Conservation (phyloP, 1,140 invertebrate genomes). For the Heliconius nattereri region DNA sequence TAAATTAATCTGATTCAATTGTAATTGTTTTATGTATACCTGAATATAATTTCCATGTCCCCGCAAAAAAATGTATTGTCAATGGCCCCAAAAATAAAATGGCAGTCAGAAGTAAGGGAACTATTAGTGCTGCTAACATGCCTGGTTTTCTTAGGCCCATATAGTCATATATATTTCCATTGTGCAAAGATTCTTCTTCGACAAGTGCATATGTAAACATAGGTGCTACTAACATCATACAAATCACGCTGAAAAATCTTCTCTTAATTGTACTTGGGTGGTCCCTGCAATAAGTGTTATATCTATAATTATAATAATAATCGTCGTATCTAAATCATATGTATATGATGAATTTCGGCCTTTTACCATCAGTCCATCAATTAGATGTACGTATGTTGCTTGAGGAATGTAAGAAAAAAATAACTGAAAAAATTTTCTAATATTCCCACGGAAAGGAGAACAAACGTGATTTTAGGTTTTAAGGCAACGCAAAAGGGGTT, state of each 20-base stretch:
- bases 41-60: conserved; percentile 85
- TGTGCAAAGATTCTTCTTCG: conserved; percentile 82
- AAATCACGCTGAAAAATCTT: conserved; percentile 91
- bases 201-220: conserved; percentile 87
- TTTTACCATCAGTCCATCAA: no score
- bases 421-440: no score
- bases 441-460: no score
- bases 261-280: conserved; percentile 94
- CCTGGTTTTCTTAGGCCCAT: conserved; percentile 89
- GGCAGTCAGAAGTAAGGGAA: conserved; percentile 91
- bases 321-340: no score
- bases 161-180: conserved; percentile 86
- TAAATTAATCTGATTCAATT: neutral
- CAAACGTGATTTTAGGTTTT: no score
- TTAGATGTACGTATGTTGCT: no score
- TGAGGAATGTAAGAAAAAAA: no score
- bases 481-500: neutral
- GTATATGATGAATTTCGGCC: no score
- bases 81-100: conserved; percentile 93
- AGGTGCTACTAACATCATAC: conserved; percentile 90
- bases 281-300: conserved; percentile 82
- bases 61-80: conserved; percentile 86
- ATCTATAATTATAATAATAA: no score
- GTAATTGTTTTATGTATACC: conserved; percentile 73
- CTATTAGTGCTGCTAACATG: conserved; percentile 86